Conservation (phyloP, 2,888 invertebrate species). For the Gortyna flavago region DNA sequence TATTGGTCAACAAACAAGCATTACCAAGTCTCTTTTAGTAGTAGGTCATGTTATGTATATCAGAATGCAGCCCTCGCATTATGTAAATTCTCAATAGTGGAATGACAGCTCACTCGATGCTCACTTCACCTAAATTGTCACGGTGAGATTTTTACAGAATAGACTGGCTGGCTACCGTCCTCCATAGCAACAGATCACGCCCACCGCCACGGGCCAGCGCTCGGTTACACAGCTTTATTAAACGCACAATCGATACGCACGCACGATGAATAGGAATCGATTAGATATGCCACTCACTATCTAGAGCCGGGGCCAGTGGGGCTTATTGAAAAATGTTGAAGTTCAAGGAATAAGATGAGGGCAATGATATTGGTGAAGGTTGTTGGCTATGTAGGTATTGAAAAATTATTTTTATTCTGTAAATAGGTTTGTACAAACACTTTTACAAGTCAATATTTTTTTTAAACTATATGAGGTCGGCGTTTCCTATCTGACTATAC, state of each 20-base stretch:
- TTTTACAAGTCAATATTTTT: no score
- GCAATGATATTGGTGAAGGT: conserved; percentile 21
- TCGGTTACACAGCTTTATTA: conserved; percentile 56
- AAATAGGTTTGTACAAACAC: no score
- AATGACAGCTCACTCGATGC: neutral
- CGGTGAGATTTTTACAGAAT: neutral
- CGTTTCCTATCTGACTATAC: no score
- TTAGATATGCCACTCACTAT: conserved; percentile 59
- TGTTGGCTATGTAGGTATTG: neutral
- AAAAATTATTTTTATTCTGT: no score
- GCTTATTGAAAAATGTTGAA: conserved; percentile 43
- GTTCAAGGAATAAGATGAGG: conserved; percentile 22
- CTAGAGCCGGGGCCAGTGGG: conserved; percentile 1
- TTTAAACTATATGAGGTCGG: no score
- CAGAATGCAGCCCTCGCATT: neutral
- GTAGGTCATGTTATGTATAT: no score
- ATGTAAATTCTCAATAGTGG: neutral
- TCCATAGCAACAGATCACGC: conserved; percentile 34
- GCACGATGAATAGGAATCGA: conserved; percentile 53
- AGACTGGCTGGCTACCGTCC: neutral
- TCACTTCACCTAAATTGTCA: neutral
- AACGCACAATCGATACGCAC: conserved; percentile 58
- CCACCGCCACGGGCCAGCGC: conserved; percentile 26
- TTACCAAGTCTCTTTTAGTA: neutral
- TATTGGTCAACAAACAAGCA: neutral